Conservation (phyloP, 2,888 invertebrate genomes). For the Lamellibrachia columna region DNA sequence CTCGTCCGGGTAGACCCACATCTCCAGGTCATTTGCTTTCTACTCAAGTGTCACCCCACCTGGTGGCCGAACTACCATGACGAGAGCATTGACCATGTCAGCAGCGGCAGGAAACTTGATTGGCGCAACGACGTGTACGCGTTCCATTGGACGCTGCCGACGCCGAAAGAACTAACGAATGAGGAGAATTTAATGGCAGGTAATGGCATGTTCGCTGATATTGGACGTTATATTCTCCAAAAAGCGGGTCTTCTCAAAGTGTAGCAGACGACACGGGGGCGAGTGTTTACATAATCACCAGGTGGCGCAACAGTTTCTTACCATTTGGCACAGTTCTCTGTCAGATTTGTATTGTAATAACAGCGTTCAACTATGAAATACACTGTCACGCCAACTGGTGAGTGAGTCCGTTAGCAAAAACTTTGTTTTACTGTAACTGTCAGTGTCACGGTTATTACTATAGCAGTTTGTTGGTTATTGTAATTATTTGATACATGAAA, state of each 20-base stretch:
- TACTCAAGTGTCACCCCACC: conserved; percentile 57
- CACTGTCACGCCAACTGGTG: background rate
- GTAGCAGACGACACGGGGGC: background rate
- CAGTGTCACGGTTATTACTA: no score
- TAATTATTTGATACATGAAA: no score
- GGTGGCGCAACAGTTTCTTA: background rate
- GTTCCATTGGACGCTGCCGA: conserved; percentile 61
- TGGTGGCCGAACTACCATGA: conserved; percentile 55
- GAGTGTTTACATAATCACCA: background rate
- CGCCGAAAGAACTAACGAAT: conserved; percentile 53
- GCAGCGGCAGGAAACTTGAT: conserved; percentile 47
- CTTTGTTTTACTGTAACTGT: no score
- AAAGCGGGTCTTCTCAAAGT: conserved; percentile 37
- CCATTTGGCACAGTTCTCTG: background rate
- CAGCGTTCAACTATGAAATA: background rate
- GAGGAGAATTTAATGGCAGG: conserved; percentile 41
- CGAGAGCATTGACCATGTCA: conserved; percentile 45
- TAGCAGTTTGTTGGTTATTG: no score
- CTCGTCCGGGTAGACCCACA: conserved; percentile 51
- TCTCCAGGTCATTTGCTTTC: conserved; percentile 58
- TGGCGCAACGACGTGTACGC: conserved; percentile 57
- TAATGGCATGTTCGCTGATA: conserved; percentile 55
- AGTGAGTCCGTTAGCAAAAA: background rate
- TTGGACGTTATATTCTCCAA: conserved; percentile 52
- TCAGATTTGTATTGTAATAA: background rate